These are phyloP conservation scores for Thelaira solivaga DNA, from an alignment of 2,888 invertebrate species.

Conservation along the genomic window DNA sequence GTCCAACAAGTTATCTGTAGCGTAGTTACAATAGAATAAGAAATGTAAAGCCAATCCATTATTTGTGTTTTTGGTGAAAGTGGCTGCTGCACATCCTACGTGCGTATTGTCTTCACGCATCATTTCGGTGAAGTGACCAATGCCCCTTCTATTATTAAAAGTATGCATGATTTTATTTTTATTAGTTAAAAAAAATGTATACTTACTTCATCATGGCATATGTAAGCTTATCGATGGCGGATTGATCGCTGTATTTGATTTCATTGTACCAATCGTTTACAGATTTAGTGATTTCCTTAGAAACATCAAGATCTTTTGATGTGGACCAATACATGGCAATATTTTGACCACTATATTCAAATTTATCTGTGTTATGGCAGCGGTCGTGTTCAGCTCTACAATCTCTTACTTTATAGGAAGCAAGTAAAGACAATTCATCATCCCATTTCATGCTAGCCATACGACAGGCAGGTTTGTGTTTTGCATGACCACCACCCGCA, in stretches of 20 bases:
- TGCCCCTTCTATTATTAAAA: slow-evolving; percentile 23
- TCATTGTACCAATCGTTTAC: slow-evolving; percentile 70
- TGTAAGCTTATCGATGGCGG: slow-evolving; percentile 46
- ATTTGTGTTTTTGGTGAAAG: slow-evolving; percentile 54
- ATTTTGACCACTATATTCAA: slow-evolving; percentile 69
- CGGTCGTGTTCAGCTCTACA: slow-evolving; percentile 68
- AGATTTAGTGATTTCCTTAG: no score
- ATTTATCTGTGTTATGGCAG: slow-evolving; percentile 68
- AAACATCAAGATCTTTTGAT: slow-evolving; percentile 42
- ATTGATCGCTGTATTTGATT: slow-evolving; percentile 36
- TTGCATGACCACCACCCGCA: slow-evolving; percentile 46
- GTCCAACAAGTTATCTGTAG: slow-evolving; percentile 65
- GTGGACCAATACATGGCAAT: slow-evolving; percentile 61
- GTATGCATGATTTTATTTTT: not conserved
- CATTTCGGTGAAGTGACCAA: slow-evolving; percentile 73
- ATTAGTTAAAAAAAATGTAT: not conserved
- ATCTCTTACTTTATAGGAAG: slow-evolving; percentile 67
- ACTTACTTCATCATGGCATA: slow-evolving; percentile 32
- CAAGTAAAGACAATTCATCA: slow-evolving; percentile 68
- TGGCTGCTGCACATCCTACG: slow-evolving; percentile 72
- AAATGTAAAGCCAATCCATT: slow-evolving; percentile 46
- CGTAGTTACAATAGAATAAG: slow-evolving; percentile 68
- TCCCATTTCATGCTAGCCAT: slow-evolving; percentile 72
- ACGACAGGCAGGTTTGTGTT: slow-evolving; percentile 65
- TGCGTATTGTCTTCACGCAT: slow-evolving; percentile 71